A percentile compares a stretch with the other conserved stretches of the same genome.
These are phyloP conservation scores for Rhinichthys klamathensis DNA, from an alignment of 2,113 vertebrate genomes.

Conservation along the genomic window DNA sequence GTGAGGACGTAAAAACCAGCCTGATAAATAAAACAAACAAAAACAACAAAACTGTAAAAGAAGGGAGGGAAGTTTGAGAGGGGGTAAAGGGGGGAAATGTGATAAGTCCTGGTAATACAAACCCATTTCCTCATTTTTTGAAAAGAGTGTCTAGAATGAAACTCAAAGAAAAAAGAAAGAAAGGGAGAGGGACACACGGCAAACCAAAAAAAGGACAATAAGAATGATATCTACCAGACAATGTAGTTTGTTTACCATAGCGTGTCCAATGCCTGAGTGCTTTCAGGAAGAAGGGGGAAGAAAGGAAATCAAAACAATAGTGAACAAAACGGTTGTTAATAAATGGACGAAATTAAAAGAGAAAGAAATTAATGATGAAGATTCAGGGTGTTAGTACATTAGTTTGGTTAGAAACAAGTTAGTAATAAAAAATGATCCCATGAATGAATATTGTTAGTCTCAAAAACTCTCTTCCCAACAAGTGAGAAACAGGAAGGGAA, in stretches of 20 bases:
- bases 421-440: constrained; percentile 81
- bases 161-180: constrained; percentile 82
- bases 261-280: constrained; percentile 99
- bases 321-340: constrained; percentile 99
- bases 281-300: constrained; percentile 99
- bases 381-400: constrained; percentile 90
- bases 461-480: constrained; percentile 74
- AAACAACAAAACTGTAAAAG: constrained; percentile 40
- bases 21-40: constrained; percentile 5
- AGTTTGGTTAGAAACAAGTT: constrained; percentile 90
- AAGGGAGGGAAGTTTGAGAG: constrained; percentile 64
- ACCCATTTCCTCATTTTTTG: constrained; percentile 86
- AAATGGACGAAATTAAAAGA: constrained; percentile 89
- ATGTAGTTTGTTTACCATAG: constrained; percentile 99
- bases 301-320: constrained; percentile 99
- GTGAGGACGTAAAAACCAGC: constrained; percentile 24
- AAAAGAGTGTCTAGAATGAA: constrained; percentile 83
- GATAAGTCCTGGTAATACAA: constrained; percentile 83
- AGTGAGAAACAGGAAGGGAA: constrained; percentile 59
- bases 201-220: constrained; percentile 99
- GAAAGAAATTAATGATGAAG: constrained; percentile 89
- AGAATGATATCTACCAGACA: constrained; percentile 99
- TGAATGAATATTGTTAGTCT: constrained; percentile 95
- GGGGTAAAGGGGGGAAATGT: constrained; percentile 64
- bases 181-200: constrained; percentile 94